A percentile compares a stretch with the other conserved stretches of the same genome.
These are phyloP conservation scores for Rhingia rostrata DNA, from an alignment of 2,888 invertebrate genomes.

Conservation along the genomic window DNA sequence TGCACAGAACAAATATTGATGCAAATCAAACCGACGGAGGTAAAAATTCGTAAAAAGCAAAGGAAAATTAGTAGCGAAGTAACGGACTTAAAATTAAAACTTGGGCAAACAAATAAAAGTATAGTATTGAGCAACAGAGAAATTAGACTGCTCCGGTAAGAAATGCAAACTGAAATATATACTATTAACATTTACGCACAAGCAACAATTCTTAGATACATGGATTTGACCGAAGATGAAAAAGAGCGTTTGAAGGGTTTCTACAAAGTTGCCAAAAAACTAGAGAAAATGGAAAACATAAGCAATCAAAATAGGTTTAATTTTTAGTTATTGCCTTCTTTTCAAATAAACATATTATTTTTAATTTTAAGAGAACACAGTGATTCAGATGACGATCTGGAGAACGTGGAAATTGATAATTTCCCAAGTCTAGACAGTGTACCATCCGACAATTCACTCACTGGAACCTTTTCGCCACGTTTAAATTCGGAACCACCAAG, in stretches of 20 bases:
- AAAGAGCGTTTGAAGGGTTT: slow-evolving; percentile 95
- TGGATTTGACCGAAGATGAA: slow-evolving; percentile 95
- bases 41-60: slow-evolving; percentile 93
- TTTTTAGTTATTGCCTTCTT: slow-evolving; percentile 42
- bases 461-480: slow-evolving; percentile 88
- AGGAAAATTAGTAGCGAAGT: slow-evolving; percentile 96
- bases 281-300: slow-evolving; percentile 93
- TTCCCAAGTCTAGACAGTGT: slow-evolving; percentile 92
- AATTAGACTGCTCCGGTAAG: slow-evolving; percentile 90
- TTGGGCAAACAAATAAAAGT: slow-evolving; percentile 91
- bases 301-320: slow-evolving; percentile 86
- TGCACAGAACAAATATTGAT: slow-evolving; percentile 94
- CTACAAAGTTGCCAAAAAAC: slow-evolving; percentile 95
- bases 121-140: slow-evolving; percentile 96
- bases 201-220: slow-evolving; percentile 85
- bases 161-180: background rate
- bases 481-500: slow-evolving; percentile 91
- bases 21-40: slow-evolving; percentile 93
- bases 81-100: slow-evolving; percentile 91
- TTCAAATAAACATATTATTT: slow-evolving; percentile 1
- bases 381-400: slow-evolving; percentile 89
- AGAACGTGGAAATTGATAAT: slow-evolving; percentile 87
- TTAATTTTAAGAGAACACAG: slow-evolving; percentile 85
- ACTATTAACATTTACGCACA: background rate
- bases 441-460: slow-evolving; percentile 88